Conservation (phyloP, 2,888 invertebrate genomes). For the Dorcus parallelipipedus region DNA sequence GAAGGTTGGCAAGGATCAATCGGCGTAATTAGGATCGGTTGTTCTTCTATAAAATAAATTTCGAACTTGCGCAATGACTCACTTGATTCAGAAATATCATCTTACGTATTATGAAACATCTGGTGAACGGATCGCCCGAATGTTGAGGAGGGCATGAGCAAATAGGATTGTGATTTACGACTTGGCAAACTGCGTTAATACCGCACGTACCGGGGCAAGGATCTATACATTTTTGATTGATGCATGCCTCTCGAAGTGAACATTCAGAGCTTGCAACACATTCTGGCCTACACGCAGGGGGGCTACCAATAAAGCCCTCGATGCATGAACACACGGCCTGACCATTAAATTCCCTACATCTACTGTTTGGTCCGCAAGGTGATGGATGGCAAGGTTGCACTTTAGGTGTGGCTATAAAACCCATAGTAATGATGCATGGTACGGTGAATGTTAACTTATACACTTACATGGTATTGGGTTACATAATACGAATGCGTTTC, state of each 20-base stretch:
- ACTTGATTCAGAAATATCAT: no score
- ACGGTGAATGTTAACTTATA: background rate
- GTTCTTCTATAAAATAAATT: constrained; percentile 11
- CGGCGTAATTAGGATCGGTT: constrained; percentile 26
- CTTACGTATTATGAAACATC: constrained; percentile 60
- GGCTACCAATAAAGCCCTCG: constrained; percentile 51
- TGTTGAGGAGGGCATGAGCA: constrained; percentile 55
- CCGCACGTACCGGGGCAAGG: constrained; percentile 59
- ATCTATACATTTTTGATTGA: constrained; percentile 54
- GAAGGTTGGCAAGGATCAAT: constrained; percentile 64
- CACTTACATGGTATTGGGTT: constrained; percentile 55
- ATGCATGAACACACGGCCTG: constrained; percentile 54
- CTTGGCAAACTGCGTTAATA: constrained; percentile 53
- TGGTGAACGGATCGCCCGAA: constrained; percentile 57
- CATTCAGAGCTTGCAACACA: constrained; percentile 56
- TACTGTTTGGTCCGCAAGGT: constrained; percentile 72
- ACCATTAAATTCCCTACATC: constrained; percentile 61
- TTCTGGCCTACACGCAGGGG: constrained; percentile 54
- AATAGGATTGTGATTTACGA: constrained; percentile 58
- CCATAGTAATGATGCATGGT: background rate
- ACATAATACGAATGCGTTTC: constrained; percentile 71
- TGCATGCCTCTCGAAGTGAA: constrained; percentile 53
- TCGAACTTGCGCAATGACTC: background rate
- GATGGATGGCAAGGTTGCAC: constrained; percentile 62
- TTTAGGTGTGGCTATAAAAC: constrained; percentile 46